Evolutionary conservation across 2,888 invertebrate genomes (phyloP).

Genomic region (Siphonodentalium dalli): DNA sequence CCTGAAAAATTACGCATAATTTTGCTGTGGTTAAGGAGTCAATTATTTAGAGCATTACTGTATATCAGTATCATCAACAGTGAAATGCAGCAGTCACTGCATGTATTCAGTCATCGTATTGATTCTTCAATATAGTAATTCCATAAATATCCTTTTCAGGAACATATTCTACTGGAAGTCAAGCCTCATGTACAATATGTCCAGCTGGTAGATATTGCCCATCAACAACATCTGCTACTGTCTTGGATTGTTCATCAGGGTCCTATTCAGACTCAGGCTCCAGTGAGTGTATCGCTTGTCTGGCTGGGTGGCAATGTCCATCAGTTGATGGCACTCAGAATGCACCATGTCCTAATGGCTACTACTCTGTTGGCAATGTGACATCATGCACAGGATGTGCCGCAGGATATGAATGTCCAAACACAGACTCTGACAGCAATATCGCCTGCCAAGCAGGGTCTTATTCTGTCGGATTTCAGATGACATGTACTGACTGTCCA

Average conservation of each 20-base stretch:
- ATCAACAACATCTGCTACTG: constrained; percentile 17
- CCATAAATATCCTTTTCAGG: constrained; percentile 36
- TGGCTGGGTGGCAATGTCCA: constrained; percentile 45
- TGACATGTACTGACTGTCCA: constrained; percentile 49
- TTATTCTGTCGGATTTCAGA: constrained; percentile 44
- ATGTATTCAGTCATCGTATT: too few species aligned
- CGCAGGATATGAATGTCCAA: constrained; percentile 53
- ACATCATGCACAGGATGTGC: constrained; percentile 48
- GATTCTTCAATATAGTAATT: too few species aligned
- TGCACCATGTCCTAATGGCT: constrained; percentile 47
- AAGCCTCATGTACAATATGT: constrained; percentile 49
- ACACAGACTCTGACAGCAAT: constrained; percentile 29
- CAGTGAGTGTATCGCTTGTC: constrained; percentile 37
- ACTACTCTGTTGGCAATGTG: constrained; percentile 36
- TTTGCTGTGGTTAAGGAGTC: too few species aligned
- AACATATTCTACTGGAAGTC: constrained; percentile 44
- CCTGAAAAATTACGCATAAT: too few species aligned
- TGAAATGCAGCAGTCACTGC: too few species aligned
- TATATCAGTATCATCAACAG: too few species aligned
- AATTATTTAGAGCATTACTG: too few species aligned
- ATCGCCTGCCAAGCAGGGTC: constrained; percentile 42
- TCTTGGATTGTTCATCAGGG: constrained; percentile 32
- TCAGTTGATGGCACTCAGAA: constrained; percentile 38
- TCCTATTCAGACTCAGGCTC: constrained; percentile 36
- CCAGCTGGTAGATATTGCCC: constrained; percentile 52